phyloP scores from a whole-genome alignment of 1,140 invertebrate genomes.

The Drosophila athabasca region DNA sequence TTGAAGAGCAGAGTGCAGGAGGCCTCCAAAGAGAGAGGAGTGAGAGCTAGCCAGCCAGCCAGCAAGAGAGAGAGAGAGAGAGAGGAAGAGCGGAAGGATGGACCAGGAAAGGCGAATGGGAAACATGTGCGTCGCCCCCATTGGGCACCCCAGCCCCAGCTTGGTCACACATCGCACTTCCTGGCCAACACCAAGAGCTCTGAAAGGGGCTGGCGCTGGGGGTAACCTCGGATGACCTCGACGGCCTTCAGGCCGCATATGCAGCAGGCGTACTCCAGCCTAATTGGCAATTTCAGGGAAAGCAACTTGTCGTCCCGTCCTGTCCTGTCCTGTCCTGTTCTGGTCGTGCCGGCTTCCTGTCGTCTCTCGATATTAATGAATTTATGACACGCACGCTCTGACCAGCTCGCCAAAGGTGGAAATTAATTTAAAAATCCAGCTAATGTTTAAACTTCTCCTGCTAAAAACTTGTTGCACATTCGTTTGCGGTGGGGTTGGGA shows the following conservation, averaged over 20 bases:
- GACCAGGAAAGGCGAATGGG: neutral
- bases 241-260: conserved; percentile 35
- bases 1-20: conserved; percentile 16
- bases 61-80: conserved; percentile 5
- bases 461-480: conserved; percentile 53
- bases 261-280: conserved; percentile 25
- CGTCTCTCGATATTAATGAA: conserved; percentile 59
- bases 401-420: conserved; percentile 1
- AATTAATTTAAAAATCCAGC: conserved; percentile 52
- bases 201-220: too few relatives aligned
- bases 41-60: neutral
- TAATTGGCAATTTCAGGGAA: conserved; percentile 49
- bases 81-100: neutral
- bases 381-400: conserved; percentile 56
- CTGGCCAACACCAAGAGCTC: neutral
- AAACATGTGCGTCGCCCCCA: conserved; percentile 34
- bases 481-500: too few relatives aligned
- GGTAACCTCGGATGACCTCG: conserved; percentile 35
- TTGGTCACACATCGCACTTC: conserved; percentile 31
- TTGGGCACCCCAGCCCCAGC: conserved; percentile 18
- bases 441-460: conserved; percentile 13
- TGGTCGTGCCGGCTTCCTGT: conserved; percentile 13
- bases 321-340: neutral
- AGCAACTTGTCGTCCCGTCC: conserved; percentile 21
- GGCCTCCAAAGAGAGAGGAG: conserved; percentile 33